Conservation (phyloP, 2,888 invertebrate species). For the Megastigmus dorsalis region DNA sequence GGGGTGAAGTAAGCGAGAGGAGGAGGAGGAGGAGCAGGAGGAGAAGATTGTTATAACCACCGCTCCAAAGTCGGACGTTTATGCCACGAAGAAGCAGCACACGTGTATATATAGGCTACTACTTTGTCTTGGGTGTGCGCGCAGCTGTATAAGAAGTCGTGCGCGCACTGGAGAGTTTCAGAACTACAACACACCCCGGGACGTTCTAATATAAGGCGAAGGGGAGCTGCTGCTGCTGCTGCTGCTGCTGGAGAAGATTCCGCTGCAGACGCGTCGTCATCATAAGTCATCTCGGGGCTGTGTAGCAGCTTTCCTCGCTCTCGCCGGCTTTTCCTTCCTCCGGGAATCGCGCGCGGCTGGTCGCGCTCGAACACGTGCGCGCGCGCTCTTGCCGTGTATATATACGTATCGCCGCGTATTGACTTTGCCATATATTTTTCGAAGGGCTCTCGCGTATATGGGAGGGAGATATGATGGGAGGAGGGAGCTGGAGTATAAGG, state of each 20-base stretch:
- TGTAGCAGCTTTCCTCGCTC: no score
- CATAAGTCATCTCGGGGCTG: conserved; percentile 52
- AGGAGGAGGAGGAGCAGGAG: background rate
- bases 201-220: conserved; percentile 20
- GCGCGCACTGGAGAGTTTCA: conserved; percentile 6
- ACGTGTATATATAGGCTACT: background rate
- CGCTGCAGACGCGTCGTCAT: conserved; percentile 28
- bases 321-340: background rate
- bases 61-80: conserved; percentile 29
- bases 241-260: conserved; percentile 23
- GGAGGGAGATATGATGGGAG: background rate
- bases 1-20: background rate
- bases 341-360: background rate
- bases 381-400: no score
- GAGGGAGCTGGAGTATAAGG: background rate
- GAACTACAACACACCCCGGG: conserved; percentile 4
- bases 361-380: background rate
- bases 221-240: no score
- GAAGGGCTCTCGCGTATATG: no score
- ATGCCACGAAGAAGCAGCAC: conserved; percentile 1
- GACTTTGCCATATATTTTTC: conserved; percentile 36
- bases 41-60: conserved; percentile 17
- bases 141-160: conserved; percentile 25
- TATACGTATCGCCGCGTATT: conserved; percentile 33
- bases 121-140: background rate